phyloP scores from a whole-genome alignment of 2,113 vertebrate genomes.

The Zingel zingel region DNA sequence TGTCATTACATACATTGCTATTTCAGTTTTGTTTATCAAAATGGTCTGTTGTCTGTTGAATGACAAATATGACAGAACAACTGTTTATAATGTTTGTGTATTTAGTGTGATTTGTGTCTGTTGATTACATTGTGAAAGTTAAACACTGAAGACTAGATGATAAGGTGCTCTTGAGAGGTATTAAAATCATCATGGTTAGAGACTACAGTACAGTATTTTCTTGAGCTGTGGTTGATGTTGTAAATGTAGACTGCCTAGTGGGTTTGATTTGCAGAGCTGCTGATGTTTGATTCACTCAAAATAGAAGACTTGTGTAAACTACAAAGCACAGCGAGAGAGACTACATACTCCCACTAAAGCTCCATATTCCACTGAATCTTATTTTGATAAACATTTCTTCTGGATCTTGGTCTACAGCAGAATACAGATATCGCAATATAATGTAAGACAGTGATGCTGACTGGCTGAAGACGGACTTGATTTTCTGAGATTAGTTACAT shows the following conservation, averaged over 20 bases:
- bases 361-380: neutral
- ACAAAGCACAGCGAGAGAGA: conserved; percentile 6
- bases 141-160: neutral
- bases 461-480: neutral
- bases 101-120: neutral
- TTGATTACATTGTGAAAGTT: neutral
- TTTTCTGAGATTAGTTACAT: conserved; percentile 26
- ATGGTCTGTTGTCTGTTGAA: neutral
- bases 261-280: conserved; percentile 57
- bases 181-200: neutral
- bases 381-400: neutral
- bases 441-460: neutral
- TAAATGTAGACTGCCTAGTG: conserved; percentile 1
- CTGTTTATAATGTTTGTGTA: neutral
- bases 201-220: neutral
- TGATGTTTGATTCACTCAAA: conserved; percentile 59
- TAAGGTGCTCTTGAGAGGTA: neutral
- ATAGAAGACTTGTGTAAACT: conserved; percentile 49
- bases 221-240: neutral
- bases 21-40: neutral
- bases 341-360: neutral
- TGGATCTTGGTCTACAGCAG: neutral
- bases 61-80: neutral
- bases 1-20: neutral
- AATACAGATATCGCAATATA: neutral